Conservation (phyloP, 2,888 invertebrate genomes). For the Pecten maximus region DNA sequence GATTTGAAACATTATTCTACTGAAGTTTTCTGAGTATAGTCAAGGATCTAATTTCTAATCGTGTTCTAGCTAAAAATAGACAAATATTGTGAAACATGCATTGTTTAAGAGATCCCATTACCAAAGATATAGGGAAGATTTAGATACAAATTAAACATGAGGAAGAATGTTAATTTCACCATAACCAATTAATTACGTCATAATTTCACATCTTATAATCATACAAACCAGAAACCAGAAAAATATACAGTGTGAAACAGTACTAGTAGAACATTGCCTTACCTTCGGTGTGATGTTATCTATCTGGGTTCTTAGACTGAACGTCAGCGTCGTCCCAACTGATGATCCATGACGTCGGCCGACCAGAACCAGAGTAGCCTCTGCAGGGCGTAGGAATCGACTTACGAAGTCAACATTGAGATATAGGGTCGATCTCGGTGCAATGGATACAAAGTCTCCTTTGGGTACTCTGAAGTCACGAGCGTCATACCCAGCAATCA, state of each 20-base stretch:
- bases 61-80: neutral
- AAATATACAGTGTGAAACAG: neutral
- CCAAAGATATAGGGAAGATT: neutral
- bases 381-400: conserved; percentile 79
- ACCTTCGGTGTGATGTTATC: conserved; percentile 80
- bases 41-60: neutral
- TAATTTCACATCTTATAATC: neutral
- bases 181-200: neutral
- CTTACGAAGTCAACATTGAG: conserved; percentile 76
- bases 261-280: conserved; percentile 41
- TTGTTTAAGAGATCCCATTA: neutral
- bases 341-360: conserved; percentile 78
- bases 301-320: conserved; percentile 78
- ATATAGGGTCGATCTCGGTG: conserved; percentile 75
- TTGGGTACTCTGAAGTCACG: conserved; percentile 79
- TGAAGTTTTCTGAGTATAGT: neutral
- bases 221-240: neutral
- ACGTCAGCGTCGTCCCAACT: conserved; percentile 79
- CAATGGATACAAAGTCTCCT: conserved; percentile 77
- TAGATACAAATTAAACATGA: neutral
- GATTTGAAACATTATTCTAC: no score
- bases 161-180: neutral
- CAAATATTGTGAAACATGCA: neutral
- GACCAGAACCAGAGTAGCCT: conserved; percentile 79
- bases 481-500: conserved; percentile 80